A percentile compares a stretch with the other conserved stretches of the same genome.
Evolutionary conservation across 2,888 invertebrate species (phyloP).

Genomic region (Muschampia plurimacula): DNA sequence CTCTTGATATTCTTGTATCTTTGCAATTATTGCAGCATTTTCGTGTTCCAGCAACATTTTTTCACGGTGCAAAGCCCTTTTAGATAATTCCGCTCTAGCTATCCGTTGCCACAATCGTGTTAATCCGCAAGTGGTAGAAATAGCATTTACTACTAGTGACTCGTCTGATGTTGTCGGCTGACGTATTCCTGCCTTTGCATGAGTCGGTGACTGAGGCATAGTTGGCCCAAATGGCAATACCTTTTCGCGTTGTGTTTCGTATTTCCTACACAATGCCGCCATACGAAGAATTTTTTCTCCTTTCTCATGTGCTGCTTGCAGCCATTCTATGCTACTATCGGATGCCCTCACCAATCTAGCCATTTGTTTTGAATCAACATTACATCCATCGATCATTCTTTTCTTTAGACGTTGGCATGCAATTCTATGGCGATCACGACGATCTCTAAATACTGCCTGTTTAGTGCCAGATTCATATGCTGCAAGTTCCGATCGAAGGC

Average conservation of each 20-base stretch:
- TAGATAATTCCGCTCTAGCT: constrained; percentile 71
- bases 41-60: constrained; percentile 68
- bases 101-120: constrained; percentile 75
- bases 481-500: constrained; percentile 67
- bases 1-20: constrained; percentile 55
- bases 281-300: constrained; percentile 82
- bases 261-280: constrained; percentile 82
- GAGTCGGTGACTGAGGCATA: constrained; percentile 59
- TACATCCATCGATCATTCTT: constrained; percentile 59
- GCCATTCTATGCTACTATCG: constrained; percentile 69
- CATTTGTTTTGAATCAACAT: constrained; percentile 62
- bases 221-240: constrained; percentile 69
- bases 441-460: constrained; percentile 74
- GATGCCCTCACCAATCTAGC: constrained; percentile 66
- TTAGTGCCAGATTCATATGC: constrained; percentile 78
- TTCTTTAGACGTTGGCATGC: constrained; percentile 68
- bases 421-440: constrained; percentile 68
- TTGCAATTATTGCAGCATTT: constrained; percentile 60
- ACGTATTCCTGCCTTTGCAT: constrained; percentile 53
- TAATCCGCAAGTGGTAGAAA: constrained; percentile 66
- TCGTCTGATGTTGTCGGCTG: constrained; percentile 59
- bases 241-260: constrained; percentile 84
- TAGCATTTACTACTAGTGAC: constrained; percentile 64
- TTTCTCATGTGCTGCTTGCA: constrained; percentile 71
- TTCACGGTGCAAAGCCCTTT: constrained; percentile 69